Percentiles rank a stretch among this genome's conserved stretches.
Conservation (phyloP, 2,888 invertebrate species). For the Scrobipalpa atriplicella region DNA sequence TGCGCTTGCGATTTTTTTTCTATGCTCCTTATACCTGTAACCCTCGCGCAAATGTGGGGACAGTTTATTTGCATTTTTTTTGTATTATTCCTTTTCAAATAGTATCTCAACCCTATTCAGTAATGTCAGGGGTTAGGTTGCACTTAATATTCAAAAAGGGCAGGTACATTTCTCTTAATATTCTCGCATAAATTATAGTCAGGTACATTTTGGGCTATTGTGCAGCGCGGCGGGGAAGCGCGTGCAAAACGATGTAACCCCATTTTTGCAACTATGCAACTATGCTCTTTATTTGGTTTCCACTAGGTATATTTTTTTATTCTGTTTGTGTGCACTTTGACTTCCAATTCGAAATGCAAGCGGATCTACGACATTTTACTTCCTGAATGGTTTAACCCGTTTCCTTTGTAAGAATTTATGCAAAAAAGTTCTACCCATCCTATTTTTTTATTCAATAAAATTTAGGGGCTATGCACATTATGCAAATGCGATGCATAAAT, state of each 20-base stretch:
- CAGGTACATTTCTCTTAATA: conserved; percentile 83
- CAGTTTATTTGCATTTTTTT: conserved; percentile 82
- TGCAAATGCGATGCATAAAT: conserved; percentile 83
- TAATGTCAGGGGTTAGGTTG: conserved; percentile 83
- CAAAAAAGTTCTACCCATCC: conserved; percentile 83
- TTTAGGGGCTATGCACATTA: conserved; percentile 83
- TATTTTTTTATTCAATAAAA: conserved; percentile 83
- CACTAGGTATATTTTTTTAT: conserved; percentile 47
- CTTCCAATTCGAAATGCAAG: conserved; percentile 52
- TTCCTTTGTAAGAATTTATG: conserved; percentile 83
- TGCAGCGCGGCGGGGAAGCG: conserved; percentile 61
- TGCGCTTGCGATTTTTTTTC: conserved; percentile 73
- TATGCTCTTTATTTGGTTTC: conserved; percentile 46
- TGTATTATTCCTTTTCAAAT: conserved; percentile 78
- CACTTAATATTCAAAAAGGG: conserved; percentile 83
- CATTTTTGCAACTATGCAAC: conserved; percentile 43
- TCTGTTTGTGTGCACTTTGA: conserved; percentile 48
- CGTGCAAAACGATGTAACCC: conserved; percentile 53
- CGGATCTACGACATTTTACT: conserved; percentile 77
- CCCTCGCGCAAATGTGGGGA: conserved; percentile 72
- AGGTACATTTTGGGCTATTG: conserved; percentile 81
- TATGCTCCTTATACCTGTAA: conserved; percentile 67
- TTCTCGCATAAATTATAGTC: conserved; percentile 84
- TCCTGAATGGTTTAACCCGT: conserved; percentile 81
- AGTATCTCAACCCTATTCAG: conserved; percentile 82